phyloP scores from a whole-genome alignment of 2,797 vertebrate species.

The Novumbra hubbsi region DNA sequence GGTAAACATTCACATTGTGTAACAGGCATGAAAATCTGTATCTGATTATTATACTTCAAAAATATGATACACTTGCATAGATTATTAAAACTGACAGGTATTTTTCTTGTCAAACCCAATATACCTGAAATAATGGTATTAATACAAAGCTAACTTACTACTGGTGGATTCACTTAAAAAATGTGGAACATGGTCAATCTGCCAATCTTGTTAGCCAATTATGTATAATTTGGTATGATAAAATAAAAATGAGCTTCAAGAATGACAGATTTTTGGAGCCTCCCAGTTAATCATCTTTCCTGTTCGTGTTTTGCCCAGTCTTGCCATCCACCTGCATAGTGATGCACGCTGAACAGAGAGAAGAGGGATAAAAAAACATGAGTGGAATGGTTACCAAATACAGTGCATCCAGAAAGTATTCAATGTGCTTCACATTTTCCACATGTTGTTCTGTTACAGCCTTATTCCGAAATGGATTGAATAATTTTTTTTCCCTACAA shows the following conservation, averaged over 20 bases:
- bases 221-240: not conserved
- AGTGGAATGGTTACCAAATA: conserved; percentile 6
- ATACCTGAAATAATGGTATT: not conserved
- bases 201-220: not conserved
- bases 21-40: not conserved
- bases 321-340: conserved; percentile 89
- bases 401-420: too few relatives aligned
- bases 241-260: conserved; percentile 1
- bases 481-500: too few relatives aligned
- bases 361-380: not conserved
- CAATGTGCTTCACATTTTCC: too few relatives aligned
- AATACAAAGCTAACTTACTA: not conserved
- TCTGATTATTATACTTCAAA: not conserved
- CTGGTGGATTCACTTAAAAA: not conserved
- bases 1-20: not conserved
- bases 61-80: too few relatives aligned
- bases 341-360: conserved; percentile 74
- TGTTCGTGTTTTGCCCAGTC: conserved; percentile 84
- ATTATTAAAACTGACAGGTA: not conserved
- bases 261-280: not conserved
- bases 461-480: too few relatives aligned
- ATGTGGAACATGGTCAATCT: not conserved
- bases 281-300: conserved; percentile 38
- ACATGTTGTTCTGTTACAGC: too few relatives aligned
- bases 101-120: not conserved